Percentiles rank a stretch among this genome's conserved stretches.
Conservation (phyloP, 2,113 vertebrate species). For the Aleadryas rufinucha region DNA sequence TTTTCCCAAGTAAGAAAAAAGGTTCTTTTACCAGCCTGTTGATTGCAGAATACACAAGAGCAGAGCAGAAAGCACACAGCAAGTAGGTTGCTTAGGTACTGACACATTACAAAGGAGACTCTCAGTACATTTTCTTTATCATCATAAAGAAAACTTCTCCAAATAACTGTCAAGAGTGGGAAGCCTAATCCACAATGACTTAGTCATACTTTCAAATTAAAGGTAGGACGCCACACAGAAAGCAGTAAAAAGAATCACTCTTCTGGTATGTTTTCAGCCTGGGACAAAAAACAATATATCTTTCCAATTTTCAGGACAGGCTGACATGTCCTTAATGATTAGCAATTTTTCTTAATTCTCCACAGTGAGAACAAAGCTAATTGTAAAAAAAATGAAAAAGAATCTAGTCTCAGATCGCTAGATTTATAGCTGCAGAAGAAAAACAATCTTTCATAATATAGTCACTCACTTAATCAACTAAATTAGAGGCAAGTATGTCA, state of each 20-base stretch:
- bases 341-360: conserved; percentile 36
- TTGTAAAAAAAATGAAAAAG: background rate
- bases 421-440: background rate
- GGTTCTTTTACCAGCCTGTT: background rate
- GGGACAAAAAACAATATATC: background rate
- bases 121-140: conserved; percentile 1
- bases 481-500: background rate
- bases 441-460: conserved; percentile 7
- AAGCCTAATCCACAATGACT: conserved; percentile 18
- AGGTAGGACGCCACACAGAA: background rate
- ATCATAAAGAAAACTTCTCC: conserved; percentile 6
- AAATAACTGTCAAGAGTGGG: conserved; percentile 20
- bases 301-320: background rate
- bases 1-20: background rate
- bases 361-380: background rate
- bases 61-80: background rate
- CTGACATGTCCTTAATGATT: conserved; percentile 2
- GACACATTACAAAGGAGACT: background rate
- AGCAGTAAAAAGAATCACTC: background rate
- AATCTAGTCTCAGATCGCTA: background rate
- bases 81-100: conserved; percentile 1
- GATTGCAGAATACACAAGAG: background rate
- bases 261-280: conserved; percentile 1
- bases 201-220: conserved; percentile 43
- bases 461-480: background rate